Evolutionary conservation across 2,888 invertebrate genomes (phyloP).

Genomic region (Drosophila meridiana): DNA sequence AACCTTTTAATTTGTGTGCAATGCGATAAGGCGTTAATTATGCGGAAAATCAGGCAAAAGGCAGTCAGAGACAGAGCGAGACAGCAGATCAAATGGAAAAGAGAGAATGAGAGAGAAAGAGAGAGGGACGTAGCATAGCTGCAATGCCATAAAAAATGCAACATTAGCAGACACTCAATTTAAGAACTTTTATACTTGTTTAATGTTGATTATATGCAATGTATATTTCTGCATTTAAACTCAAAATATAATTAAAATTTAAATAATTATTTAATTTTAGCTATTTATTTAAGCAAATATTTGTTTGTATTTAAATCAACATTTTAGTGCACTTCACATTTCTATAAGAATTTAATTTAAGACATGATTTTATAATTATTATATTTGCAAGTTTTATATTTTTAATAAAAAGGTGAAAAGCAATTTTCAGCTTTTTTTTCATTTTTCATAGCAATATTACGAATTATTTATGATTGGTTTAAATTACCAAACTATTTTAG

Average conservation of each 20-base stretch:
- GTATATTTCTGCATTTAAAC: no score
- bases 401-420: no score
- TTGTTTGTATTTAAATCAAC: neutral
- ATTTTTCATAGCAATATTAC: no score
- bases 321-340: neutral
- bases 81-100: neutral
- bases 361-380: no score
- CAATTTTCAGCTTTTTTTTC: no score
- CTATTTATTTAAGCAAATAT: neutral
- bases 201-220: neutral
- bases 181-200: neutral
- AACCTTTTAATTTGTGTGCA: slow-evolving; percentile 71
- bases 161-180: slow-evolving; percentile 17
- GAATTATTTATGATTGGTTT: no score
- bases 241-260: no score
- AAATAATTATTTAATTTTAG: neutral
- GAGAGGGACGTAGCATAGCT: neutral
- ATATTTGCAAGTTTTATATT: no score
- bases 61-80: neutral
- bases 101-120: neutral
- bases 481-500: no score
- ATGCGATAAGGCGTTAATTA: slow-evolving; percentile 73
- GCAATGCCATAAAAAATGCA: slow-evolving; percentile 56
- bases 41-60: slow-evolving; percentile 26
- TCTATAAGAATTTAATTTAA: neutral